These are phyloP conservation scores for chimpanzee (Pan troglodytes) DNA, from an alignment of 2,113 vertebrate genomes.

Conservation along the genomic window DNA sequence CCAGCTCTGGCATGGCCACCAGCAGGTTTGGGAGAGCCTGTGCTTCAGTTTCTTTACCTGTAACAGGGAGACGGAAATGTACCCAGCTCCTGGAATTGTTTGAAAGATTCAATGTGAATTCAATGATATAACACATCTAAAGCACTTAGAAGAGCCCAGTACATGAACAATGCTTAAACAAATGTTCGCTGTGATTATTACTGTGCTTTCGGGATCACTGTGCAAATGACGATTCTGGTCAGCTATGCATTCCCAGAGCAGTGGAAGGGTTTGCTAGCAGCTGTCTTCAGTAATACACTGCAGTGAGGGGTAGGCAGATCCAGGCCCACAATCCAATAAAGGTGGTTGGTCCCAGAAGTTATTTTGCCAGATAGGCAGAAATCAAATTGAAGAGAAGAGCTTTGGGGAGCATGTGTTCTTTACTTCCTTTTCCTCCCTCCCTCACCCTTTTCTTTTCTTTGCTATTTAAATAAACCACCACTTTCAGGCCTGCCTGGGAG, in stretches of 20 bases:
- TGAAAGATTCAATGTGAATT: background rate
- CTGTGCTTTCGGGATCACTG: background rate
- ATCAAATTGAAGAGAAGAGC: background rate
- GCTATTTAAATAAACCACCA: background rate
- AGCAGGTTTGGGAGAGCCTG: background rate
- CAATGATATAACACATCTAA: background rate
- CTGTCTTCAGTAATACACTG: background rate
- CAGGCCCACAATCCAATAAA: background rate
- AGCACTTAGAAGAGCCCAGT: background rate
- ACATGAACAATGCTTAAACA: background rate
- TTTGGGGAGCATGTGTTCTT: background rate
- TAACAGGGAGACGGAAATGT: background rate
- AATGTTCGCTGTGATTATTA: background rate
- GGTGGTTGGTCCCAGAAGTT: background rate
- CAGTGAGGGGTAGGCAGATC: background rate
- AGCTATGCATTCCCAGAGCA: background rate
- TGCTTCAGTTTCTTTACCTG: background rate
- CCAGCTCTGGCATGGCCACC: background rate
- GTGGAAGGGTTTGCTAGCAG: background rate
- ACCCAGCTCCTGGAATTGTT: background rate
- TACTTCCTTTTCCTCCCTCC: background rate
- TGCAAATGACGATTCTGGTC: background rate
- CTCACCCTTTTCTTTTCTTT: background rate
- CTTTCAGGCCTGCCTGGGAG: background rate
- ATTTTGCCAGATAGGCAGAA: background rate